These are phyloP conservation scores for Penelope pileata DNA, from an alignment of 2,113 vertebrate genomes.

Conservation along the genomic window DNA sequence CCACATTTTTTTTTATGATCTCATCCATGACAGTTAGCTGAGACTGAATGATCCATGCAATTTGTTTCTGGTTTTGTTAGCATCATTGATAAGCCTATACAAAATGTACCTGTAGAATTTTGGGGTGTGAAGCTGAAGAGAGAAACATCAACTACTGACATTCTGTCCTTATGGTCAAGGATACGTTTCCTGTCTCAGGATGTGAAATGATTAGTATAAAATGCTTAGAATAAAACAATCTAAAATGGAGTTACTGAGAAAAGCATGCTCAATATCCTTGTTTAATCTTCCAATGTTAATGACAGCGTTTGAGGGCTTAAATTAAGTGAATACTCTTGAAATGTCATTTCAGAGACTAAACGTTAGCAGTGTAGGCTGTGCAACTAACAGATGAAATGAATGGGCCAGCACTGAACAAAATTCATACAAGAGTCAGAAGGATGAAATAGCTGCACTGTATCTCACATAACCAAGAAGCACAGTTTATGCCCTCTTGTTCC, in stretches of 20 bases:
- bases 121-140: not conserved
- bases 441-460: not conserved
- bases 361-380: not conserved
- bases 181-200: not conserved
- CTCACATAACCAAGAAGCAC: not conserved
- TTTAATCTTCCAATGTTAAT: not conserved
- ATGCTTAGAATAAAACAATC: not conserved
- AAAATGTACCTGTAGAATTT: not conserved
- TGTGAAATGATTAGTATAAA: not conserved
- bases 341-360: not conserved
- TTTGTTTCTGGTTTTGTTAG: not conserved
- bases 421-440: not conserved
- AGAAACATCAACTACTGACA: not conserved
- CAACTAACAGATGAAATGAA: not conserved
- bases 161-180: not conserved
- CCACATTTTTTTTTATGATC: not conserved
- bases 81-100: not conserved
- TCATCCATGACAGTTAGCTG: not conserved
- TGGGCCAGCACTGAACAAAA: not conserved
- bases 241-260: not conserved
- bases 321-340: not conserved
- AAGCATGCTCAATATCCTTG: not conserved
- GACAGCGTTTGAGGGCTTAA: not conserved
- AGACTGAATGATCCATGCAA: not conserved
- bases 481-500: not conserved